Base-by-base conservation (phyloP, 2,797 vertebrate genomes). In the Mionectes olivaceus region DNA sequence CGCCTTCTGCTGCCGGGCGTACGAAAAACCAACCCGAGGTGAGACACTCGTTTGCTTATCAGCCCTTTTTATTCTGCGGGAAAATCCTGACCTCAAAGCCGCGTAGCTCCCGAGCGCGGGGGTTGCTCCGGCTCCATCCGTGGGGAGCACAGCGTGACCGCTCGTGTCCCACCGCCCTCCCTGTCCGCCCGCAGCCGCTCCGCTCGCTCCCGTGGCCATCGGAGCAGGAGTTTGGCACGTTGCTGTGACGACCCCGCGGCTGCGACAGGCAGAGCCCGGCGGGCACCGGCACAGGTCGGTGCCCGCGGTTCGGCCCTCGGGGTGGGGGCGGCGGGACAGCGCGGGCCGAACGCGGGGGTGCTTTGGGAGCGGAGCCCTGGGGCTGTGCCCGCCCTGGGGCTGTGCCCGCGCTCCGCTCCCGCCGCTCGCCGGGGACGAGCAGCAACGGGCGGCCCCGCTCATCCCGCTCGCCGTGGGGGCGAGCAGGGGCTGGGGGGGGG, bases 401-500 rank as follows among this genome's bases (percentile, higher is more conserved):
- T 30, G 27, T 8, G 15, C 47, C 50, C 3, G 6, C 2, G 2
- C 1, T 14, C 61, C 1, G 1, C 78, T 47, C 57, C 25, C 67
- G 28, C 57, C 10, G 57, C 24, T 60, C 1, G 1, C 41, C 10
- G 53, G 11, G 23, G 35, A 41, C 46, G 19, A 60, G 55, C 75
- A 19, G 61, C 70, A 7, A 3, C n/a, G n/a, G n/a, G n/a, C n/a
- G n/a, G n/a, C n/a, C n/a, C n/a, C n/a, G n/a, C n/a, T n/a, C n/a
- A n/a, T n/a, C n/a, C n/a, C n/a, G n/a, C n/a, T n/a, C n/a, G 6
- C 30, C 3, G 0, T 1, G 12, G 11, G 24, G 44, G 9, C 2
- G 5, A 7, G 56, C 30, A 68, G 27, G 33, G 37, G 4, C 14
- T 4, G n/a, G n/a, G n/a, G n/a, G 7, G 30, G 30, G 18, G 4